These are phyloP conservation scores for Myotis davidii DNA, from an alignment of 2,113 vertebrate genomes.

Conservation along the genomic window DNA sequence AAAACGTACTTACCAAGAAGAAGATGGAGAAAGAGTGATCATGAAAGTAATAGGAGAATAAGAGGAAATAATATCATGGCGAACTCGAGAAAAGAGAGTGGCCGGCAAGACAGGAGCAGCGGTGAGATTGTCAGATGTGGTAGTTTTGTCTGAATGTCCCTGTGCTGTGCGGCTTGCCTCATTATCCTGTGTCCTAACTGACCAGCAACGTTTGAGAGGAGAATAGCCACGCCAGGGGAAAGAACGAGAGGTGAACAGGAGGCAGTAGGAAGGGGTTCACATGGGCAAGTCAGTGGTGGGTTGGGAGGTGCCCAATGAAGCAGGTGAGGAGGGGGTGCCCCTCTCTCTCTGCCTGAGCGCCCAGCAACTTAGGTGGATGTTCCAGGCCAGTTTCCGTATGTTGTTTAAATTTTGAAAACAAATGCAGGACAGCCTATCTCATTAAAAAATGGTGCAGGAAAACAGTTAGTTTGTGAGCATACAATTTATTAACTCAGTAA, in stretches of 20 bases:
- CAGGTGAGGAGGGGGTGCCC: not conserved
- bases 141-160: not conserved
- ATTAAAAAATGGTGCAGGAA: not conserved
- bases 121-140: not conserved
- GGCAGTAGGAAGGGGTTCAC: not conserved
- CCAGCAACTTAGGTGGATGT: not conserved
- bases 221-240: not conserved
- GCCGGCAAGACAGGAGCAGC: not conserved
- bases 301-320: not conserved
- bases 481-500: not conserved
- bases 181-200: not conserved
- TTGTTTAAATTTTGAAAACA: not conserved
- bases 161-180: not conserved
- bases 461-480: not conserved
- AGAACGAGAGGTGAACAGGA: not conserved
- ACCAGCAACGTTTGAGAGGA: not conserved
- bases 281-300: not conserved
- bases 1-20: not conserved
- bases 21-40: not conserved
- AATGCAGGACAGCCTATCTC: not conserved
- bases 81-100: not conserved
- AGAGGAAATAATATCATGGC: not conserved
- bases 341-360: not conserved
- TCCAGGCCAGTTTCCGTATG: not conserved
- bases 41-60: not conserved